These are phyloP conservation scores for Agonum fuliginosum DNA, from an alignment of 2,888 invertebrate species.

Conservation along the genomic window DNA sequence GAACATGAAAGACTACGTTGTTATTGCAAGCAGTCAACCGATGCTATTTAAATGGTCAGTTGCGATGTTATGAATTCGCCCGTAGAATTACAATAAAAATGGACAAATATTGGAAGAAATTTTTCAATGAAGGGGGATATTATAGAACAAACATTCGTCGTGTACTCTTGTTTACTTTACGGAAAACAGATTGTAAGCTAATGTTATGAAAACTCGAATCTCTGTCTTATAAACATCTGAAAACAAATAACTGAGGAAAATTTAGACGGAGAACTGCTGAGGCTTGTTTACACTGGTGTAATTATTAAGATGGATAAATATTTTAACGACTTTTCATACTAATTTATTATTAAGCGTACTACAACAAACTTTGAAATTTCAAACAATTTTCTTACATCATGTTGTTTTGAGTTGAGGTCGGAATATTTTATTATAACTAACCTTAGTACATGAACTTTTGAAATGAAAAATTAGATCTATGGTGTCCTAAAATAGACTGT, in stretches of 20 bases:
- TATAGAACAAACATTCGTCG: slow-evolving; percentile 38
- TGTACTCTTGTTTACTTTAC: slow-evolving; percentile 36
- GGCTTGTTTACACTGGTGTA: background rate
- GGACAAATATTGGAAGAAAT: slow-evolving; percentile 46
- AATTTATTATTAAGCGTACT: slow-evolving; percentile 18
- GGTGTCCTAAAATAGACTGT: too few species aligned
- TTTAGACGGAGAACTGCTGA: background rate
- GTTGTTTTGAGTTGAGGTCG: too few species aligned
- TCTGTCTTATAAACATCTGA: slow-evolving; percentile 34
- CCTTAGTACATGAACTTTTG: background rate
- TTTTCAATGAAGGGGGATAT: slow-evolving; percentile 41
- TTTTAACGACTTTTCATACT: slow-evolving; percentile 22
- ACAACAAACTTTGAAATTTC: slow-evolving; percentile 1
- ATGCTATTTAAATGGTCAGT: slow-evolving; percentile 38
- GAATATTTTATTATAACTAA: background rate
- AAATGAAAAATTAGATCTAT: background rate
- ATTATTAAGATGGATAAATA: slow-evolving; percentile 44
- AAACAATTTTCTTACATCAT: background rate
- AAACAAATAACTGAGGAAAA: slow-evolving; percentile 34
- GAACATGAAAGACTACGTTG: slow-evolving; percentile 5
- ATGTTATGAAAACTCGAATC: slow-evolving; percentile 52
- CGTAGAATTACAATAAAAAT: slow-evolving; percentile 49
- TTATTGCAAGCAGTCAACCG: slow-evolving; percentile 44
- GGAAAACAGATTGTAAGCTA: slow-evolving; percentile 47
- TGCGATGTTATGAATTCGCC: slow-evolving; percentile 5